Percentiles rank a stretch among this genome's conserved stretches.
phyloP scores from a whole-genome alignment of 2,797 vertebrate species.

The Falco columbarius region DNA sequence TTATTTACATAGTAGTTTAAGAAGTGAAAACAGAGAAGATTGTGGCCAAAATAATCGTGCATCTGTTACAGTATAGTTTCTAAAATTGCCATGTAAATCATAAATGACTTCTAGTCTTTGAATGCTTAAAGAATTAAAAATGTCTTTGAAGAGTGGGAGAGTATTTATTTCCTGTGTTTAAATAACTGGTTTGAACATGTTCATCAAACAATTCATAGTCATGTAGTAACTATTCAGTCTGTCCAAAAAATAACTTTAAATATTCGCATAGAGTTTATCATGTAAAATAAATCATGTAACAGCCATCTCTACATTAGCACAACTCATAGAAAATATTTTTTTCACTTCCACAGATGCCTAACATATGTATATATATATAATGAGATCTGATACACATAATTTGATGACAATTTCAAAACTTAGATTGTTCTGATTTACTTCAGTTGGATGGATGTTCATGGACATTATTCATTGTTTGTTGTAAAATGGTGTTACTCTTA shows the following conservation, averaged over 20 bases:
- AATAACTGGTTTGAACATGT: not conserved
- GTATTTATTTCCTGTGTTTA: not conserved
- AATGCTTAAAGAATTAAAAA: not conserved
- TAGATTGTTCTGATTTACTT: not conserved
- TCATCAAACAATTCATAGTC: not conserved
- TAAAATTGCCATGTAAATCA: constrained; percentile 9
- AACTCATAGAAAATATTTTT: not conserved
- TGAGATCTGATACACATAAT: not conserved
- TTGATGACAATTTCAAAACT: not conserved
- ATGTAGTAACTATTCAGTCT: not conserved
- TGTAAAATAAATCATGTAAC: not conserved
- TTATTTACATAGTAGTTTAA: constrained; percentile 30
- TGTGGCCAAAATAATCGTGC: constrained; percentile 14
- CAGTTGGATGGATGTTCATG: not conserved
- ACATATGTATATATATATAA: not conserved
- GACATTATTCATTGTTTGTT: not conserved
- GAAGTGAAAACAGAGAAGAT: constrained; percentile 18
- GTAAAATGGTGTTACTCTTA: not conserved
- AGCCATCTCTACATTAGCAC: not conserved
- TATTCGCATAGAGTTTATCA: not conserved
- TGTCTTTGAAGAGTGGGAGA: not conserved
- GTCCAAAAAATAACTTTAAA: not conserved
- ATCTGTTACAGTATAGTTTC: not conserved
- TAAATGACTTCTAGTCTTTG: not conserved
- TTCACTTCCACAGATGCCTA: not conserved